Base-by-base conservation (phyloP, 64 coral and sea anemone species). In the Hydrozoanthus tunicans region DNA sequence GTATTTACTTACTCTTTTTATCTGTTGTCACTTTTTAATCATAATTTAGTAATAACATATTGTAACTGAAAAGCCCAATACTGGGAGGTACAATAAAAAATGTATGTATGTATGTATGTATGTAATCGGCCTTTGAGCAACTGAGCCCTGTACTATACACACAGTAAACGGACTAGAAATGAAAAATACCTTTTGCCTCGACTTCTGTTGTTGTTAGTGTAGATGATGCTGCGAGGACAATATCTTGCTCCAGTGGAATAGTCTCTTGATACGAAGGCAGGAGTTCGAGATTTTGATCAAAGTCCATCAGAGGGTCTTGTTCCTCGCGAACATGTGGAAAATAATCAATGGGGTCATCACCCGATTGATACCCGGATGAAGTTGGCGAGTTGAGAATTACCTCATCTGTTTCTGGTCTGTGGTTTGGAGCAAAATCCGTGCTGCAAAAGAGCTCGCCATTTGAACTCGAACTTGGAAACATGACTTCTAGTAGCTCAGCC, bases 321-420 rank as follows among this genome's bases (percentile, higher is more conserved):
- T 86, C 84, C 56, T 88, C 84, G 4, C 9, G 26, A 3, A 88
- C 51, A 10, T 74, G 68, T 7, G 6, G 56, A 51, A 59, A 51
- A 3, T n/a, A 61, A 58, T 61, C 60, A 82, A 71, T 17, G 1
- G 55, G 53, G 20, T 88, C 84, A 88, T 88, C 84, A 60, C 84
- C 84, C 0, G 84, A 88, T 4, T 75, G 68, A 59, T 88, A 88
- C 4, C 84, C 84, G 3, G 84, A 88, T 72, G 84, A 88, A 43
- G 70, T 51, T 5, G 84, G 84, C 5, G 84, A 88, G 6, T 61
- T 58, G 3, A 88, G 24, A 73, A 9, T 75, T 74, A 2, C 11
- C 5, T 88, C 84, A 61, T 6, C 32, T 62, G 56, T 12, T 56
- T 13, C 56, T 27, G 69, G 15, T 74, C 58, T 53, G 12, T 8